phyloP scores from a whole-genome alignment of 2,113 vertebrate genomes.

The Felis chaus region DNA sequence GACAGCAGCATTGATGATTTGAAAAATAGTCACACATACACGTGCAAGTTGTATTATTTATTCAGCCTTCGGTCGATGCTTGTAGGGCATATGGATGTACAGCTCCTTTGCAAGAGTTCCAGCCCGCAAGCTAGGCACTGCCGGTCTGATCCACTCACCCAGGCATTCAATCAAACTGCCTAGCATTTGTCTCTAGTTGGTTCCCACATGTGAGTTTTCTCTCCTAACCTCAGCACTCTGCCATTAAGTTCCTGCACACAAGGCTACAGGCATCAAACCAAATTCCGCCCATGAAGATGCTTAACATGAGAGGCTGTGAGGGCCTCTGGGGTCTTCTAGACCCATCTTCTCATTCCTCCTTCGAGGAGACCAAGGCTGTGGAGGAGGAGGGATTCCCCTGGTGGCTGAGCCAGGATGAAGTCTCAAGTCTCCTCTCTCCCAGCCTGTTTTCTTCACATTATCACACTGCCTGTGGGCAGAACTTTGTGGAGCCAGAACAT shows the following conservation, averaged over 20 bases:
- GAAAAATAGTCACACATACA: slow-evolving; percentile 74
- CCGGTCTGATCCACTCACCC: slow-evolving; percentile 69
- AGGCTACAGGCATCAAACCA: neutral
- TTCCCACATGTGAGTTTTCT: slow-evolving; percentile 60
- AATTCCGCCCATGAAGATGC: neutral
- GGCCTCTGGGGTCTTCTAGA: neutral
- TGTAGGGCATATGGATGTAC: slow-evolving; percentile 71
- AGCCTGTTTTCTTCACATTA: neutral
- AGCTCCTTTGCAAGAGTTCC: slow-evolving; percentile 68
- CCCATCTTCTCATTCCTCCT: neutral
- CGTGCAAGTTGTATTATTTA: slow-evolving; percentile 71
- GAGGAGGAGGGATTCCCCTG: neutral
- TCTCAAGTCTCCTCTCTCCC: neutral
- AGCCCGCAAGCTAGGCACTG: slow-evolving; percentile 66
- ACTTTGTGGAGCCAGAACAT: neutral
- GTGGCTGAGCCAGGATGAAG: neutral
- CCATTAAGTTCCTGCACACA: neutral
- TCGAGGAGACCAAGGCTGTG: neutral
- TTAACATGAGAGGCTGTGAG: neutral
- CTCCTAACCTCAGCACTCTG: neutral
- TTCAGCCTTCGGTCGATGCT: slow-evolving; percentile 36
- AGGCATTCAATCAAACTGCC: slow-evolving; percentile 66
- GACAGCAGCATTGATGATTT: slow-evolving; percentile 70
- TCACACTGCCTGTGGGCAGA: neutral
- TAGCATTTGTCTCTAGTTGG: slow-evolving; percentile 60